A percentile compares a stretch with the other conserved stretches of the same genome.
phyloP scores from a whole-genome alignment of 2,888 invertebrate genomes.

The Aricia artaxerxes region DNA sequence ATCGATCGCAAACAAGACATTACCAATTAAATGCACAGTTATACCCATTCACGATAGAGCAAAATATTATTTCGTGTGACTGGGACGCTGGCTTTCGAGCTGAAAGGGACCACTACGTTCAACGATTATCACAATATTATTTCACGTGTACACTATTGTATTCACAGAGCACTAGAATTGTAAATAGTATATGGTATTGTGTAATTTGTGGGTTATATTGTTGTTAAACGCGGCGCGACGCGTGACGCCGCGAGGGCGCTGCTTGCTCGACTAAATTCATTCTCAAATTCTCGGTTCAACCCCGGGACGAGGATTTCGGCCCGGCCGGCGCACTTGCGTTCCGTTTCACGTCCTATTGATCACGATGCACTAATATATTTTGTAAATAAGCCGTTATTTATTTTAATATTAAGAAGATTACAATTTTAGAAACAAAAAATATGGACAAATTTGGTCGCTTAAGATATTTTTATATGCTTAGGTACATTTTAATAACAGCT shows the following conservation, averaged over 20 bases:
- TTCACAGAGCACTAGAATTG: constrained; percentile 44
- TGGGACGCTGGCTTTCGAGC: constrained; percentile 56
- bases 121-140: constrained; percentile 44
- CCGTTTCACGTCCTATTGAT: constrained; percentile 53
- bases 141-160: constrained; percentile 40
- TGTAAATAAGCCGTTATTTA: background rate
- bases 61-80: constrained; percentile 71
- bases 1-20: constrained; percentile 55
- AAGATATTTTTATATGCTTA: background rate
- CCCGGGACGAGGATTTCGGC: constrained; percentile 67
- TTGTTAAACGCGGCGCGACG: constrained; percentile 49
- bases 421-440: background rate
- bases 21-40: constrained; percentile 69
- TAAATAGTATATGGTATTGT: constrained; percentile 49
- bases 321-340: constrained; percentile 68
- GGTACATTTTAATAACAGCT: no score
- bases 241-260: constrained; percentile 51
- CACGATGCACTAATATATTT: background rate
- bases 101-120: constrained; percentile 48
- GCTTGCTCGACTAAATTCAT: constrained; percentile 64
- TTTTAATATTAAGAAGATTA: background rate
- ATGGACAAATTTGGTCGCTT: background rate
- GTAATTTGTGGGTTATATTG: constrained; percentile 64
- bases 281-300: constrained; percentile 41
- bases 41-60: constrained; percentile 59